Evolutionary conservation across 2,113 vertebrate genomes (phyloP).

Genomic region (Beaufortia kweichowensis): DNA sequence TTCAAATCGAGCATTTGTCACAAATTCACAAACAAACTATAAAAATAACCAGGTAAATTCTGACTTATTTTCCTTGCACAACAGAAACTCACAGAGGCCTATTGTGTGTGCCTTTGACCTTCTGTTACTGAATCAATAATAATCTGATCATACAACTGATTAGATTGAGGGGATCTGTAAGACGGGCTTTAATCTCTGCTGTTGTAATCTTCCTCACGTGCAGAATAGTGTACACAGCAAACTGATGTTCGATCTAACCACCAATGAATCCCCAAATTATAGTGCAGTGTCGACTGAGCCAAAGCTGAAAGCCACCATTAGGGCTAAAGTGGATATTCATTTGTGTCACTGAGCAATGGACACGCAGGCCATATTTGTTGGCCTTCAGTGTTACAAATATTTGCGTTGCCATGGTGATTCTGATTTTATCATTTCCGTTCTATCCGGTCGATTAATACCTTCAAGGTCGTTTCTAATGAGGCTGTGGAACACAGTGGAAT

Average conservation of each 20-base stretch:
- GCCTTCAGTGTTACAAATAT: conserved; percentile 27
- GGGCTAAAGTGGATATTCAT: conserved; percentile 26
- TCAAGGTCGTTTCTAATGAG: conserved; percentile 34
- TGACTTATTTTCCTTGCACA: background rate
- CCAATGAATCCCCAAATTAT: background rate
- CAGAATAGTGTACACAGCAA: conserved; percentile 12
- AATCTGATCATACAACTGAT: conserved; percentile 38
- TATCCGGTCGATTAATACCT: conserved; percentile 28
- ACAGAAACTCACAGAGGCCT: background rate
- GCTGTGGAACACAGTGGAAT: background rate
- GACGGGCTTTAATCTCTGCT: conserved; percentile 5
- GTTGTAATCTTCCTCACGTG: conserved; percentile 15
- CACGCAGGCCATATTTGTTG: conserved; percentile 31
- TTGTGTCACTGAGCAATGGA: conserved; percentile 12
- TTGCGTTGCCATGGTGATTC: conserved; percentile 35
- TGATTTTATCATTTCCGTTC: conserved; percentile 23
- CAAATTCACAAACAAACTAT: background rate
- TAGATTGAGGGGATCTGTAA: conserved; percentile 36
- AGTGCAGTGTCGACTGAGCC: background rate
- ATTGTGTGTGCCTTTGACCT: conserved; percentile 26
- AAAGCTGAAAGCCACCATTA: conserved; percentile 33
- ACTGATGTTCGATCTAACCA: conserved; percentile 30
- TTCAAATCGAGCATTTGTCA: background rate
- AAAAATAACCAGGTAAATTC: background rate
- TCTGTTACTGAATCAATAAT: conserved; percentile 34